Conservation (phyloP, 2,797 vertebrate genomes). For the Diplodus puntazzo region DNA sequence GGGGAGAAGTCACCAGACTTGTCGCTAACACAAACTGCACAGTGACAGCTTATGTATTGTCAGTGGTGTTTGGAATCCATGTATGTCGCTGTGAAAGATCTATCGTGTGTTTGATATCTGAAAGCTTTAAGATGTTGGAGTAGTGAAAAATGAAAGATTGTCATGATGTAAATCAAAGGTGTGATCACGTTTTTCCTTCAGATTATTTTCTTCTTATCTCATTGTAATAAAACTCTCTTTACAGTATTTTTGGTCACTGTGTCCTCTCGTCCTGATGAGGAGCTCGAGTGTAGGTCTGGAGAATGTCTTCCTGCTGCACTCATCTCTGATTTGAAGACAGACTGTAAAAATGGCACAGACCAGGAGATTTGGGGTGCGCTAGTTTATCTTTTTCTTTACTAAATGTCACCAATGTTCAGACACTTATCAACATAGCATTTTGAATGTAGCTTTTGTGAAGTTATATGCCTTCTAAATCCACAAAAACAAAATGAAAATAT, state of each 20-base stretch:
- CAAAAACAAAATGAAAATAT: background rate
- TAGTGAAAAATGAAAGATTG: background rate
- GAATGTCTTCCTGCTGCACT: constrained; percentile 43
- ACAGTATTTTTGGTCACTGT: constrained; percentile 52
- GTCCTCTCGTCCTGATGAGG: constrained; percentile 53
- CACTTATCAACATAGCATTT: background rate
- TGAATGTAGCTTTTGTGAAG: background rate
- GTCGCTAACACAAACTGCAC: background rate
- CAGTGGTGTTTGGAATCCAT: background rate
- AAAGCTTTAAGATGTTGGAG: background rate
- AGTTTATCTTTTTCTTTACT: background rate
- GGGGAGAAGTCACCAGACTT: background rate
- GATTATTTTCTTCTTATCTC: background rate
- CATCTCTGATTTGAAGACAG: constrained; percentile 67
- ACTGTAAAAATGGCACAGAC: constrained; percentile 69
- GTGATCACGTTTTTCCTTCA: background rate
- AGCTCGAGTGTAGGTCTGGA: constrained; percentile 62
- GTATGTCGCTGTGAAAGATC: background rate
- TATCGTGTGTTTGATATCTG: background rate
- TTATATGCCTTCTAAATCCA: background rate
- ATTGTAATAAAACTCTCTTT: constrained; percentile 17
- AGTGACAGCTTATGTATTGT: background rate
- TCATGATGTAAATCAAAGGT: background rate
- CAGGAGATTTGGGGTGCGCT: constrained; percentile 77
- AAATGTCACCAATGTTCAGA: background rate